A percentile compares a stretch with the other conserved stretches of the same genome.
These are phyloP conservation scores for Tachina lurida DNA, from an alignment of 2,888 invertebrate genomes.

Conservation along the genomic window DNA sequence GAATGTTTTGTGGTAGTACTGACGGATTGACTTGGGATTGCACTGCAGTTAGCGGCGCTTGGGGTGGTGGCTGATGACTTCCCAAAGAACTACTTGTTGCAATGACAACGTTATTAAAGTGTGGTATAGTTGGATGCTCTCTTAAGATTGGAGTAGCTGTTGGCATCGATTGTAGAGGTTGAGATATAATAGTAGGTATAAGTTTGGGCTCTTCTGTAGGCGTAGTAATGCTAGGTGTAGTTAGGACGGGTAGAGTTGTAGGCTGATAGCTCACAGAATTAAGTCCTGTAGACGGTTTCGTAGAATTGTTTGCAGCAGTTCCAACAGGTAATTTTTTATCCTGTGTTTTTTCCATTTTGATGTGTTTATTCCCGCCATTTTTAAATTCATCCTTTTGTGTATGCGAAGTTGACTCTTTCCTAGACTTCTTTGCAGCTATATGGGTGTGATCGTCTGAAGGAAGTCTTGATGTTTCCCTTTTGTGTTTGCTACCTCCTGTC, in stretches of 20 bases:
- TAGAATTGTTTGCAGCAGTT: background rate
- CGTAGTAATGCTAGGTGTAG: background rate
- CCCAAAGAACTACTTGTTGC: slow-evolving; percentile 47
- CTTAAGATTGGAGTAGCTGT: slow-evolving; percentile 47
- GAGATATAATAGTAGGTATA: slow-evolving; percentile 42
- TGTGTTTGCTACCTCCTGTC: slow-evolving; percentile 67
- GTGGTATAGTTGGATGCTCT: slow-evolving; percentile 72
- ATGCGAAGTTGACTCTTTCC: slow-evolving; percentile 71
- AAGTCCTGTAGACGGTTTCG: background rate
- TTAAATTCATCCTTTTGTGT: slow-evolving; percentile 57
- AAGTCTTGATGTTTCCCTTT: slow-evolving; percentile 46
- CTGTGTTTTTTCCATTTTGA: slow-evolving; percentile 41
- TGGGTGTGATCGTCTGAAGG: slow-evolving; percentile 49
- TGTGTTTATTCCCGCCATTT: slow-evolving; percentile 54
- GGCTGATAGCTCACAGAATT: slow-evolving; percentile 47
- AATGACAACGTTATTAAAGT: slow-evolving; percentile 72
- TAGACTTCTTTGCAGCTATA: slow-evolving; percentile 74
- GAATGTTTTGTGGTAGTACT: slow-evolving; percentile 57
- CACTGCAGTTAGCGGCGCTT: slow-evolving; percentile 16
- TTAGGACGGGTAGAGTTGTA: slow-evolving; percentile 6
- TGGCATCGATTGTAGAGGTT: slow-evolving; percentile 3
- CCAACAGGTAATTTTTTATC: slow-evolving; percentile 32
- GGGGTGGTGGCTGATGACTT: slow-evolving; percentile 30
- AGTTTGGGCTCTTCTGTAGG: slow-evolving; percentile 33
- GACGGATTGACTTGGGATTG: slow-evolving; percentile 20